Evolutionary conservation across 2,888 invertebrate species (phyloP).

Genomic region (Drosophila mercatorum): DNA sequence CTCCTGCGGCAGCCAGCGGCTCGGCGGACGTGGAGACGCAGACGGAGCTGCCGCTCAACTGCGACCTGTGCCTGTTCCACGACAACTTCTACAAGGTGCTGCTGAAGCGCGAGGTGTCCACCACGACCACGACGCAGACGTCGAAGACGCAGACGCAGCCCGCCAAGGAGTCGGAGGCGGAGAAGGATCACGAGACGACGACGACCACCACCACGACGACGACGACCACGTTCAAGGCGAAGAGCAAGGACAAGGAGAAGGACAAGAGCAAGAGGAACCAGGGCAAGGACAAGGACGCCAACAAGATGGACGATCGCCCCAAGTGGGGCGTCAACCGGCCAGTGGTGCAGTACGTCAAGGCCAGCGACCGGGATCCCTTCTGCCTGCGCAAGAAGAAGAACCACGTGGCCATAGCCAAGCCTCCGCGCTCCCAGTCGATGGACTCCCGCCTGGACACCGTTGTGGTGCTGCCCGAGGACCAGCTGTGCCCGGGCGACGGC

Average conservation of each 20-base stretch:
- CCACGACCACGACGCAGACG: conserved; percentile 84
- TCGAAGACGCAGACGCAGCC: conserved; percentile 79
- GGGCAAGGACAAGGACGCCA: conserved; percentile 62
- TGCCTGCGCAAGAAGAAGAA: conserved; percentile 88
- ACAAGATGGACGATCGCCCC: conserved; percentile 87
- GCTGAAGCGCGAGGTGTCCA: conserved; percentile 83
- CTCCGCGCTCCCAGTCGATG: conserved; percentile 86
- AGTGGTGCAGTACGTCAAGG: conserved; percentile 93
- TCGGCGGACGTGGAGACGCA: conserved; percentile 82
- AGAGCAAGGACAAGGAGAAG: conserved; percentile 79
- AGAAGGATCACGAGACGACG: conserved; percentile 81
- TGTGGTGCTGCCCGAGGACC: conserved; percentile 44
- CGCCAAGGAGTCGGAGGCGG: conserved; percentile 69
- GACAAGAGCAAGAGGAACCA: conserved; percentile 67
- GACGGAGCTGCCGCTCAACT: conserved; percentile 83
- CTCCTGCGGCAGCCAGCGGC: conserved; percentile 22
- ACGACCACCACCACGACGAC: conserved; percentile 84
- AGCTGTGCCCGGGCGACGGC: conserved; percentile 33
- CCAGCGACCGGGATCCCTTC: conserved; percentile 95
- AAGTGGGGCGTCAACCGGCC: conserved; percentile 92
- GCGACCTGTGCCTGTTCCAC: conserved; percentile 83
- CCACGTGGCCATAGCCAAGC: conserved; percentile 83
- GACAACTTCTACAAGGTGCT: conserved; percentile 84
- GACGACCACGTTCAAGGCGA: conserved; percentile 82
- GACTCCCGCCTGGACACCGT: conserved; percentile 80